Percentiles rank a stretch among this genome's conserved stretches.
Conservation (phyloP, 2,888 invertebrate genomes). For the Lasioglossum vierecki region DNA sequence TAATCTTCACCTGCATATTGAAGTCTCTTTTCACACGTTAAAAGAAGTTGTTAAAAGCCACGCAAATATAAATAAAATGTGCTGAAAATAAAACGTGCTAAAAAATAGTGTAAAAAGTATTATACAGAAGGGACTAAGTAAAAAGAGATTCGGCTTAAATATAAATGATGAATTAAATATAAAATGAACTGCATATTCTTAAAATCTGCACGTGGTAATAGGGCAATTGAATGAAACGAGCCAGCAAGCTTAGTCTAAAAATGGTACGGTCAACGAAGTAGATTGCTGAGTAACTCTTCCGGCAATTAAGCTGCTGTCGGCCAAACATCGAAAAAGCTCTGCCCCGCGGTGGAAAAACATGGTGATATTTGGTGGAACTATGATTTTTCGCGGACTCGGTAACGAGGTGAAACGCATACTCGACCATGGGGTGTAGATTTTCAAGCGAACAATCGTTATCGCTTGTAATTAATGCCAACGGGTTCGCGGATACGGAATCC, state of each 20-base stretch:
- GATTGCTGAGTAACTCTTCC: background rate
- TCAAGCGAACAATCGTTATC: constrained; percentile 71
- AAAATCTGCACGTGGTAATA: background rate
- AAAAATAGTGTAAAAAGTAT: no score
- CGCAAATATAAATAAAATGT: no score
- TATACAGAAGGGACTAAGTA: no score
- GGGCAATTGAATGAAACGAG: background rate
- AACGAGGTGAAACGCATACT: constrained; percentile 50
- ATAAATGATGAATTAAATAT: background rate
- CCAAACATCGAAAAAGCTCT: background rate
- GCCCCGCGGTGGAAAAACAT: background rate
- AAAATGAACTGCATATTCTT: background rate
- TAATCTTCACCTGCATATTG: background rate
- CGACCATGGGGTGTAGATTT: constrained; percentile 37
- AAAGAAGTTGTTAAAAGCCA: no score
- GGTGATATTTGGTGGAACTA: background rate
- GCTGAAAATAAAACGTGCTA: no score
- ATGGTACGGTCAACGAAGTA: background rate
- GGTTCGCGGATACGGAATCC: constrained; percentile 43
- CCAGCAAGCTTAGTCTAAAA: background rate
- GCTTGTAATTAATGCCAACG: constrained; percentile 71
- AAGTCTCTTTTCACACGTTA: background rate
- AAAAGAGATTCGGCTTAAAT: background rate
- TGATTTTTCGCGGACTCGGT: constrained; percentile 30
- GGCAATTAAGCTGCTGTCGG: background rate